Conservation (phyloP, 2,888 invertebrate species). For the Drosophila subsilvestris region DNA sequence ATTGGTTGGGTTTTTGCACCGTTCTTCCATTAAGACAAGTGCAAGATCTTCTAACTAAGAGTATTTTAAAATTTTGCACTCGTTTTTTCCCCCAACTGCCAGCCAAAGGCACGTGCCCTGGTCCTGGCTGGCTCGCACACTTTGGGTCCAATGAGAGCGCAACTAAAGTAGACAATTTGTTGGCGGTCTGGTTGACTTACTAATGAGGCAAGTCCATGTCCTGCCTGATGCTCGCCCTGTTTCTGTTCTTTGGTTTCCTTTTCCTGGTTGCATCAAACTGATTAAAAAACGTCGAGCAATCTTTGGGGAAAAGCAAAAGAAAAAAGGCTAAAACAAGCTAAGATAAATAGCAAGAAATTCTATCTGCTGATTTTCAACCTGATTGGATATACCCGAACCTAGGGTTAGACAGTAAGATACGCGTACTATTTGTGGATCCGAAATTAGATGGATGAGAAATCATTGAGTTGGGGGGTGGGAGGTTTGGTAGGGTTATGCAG, state of each 20-base stretch:
- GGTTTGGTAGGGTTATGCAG: no score
- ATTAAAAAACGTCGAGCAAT: constrained; percentile 32
- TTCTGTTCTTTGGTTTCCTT: constrained; percentile 14
- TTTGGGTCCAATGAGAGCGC: constrained; percentile 10
- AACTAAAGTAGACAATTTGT: constrained; percentile 53
- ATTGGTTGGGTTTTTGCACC: neutral
- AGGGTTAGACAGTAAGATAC: neutral
- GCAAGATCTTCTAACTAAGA: constrained; percentile 48
- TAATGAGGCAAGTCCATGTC: constrained; percentile 52
- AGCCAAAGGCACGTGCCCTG: constrained; percentile 48
- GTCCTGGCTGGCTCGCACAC: constrained; percentile 21
- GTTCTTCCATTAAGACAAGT: constrained; percentile 35
- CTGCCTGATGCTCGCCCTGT: constrained; percentile 32
- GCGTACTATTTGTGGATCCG: neutral
- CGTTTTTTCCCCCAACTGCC: constrained; percentile 36
- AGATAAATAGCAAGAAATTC: constrained; percentile 21
- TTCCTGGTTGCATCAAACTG: constrained; percentile 31
- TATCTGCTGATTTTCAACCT: constrained; percentile 6
- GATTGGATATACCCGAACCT: neutral
- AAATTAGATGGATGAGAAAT: no score
- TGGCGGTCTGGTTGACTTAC: constrained; percentile 60
- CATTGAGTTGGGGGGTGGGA: neutral
- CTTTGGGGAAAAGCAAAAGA: constrained; percentile 2
- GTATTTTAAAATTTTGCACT: constrained; percentile 60
- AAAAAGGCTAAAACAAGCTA: constrained; percentile 8